These are phyloP conservation scores for Saguinus oedipus DNA, from an alignment of 2,797 vertebrate species.

Conservation along the genomic window DNA sequence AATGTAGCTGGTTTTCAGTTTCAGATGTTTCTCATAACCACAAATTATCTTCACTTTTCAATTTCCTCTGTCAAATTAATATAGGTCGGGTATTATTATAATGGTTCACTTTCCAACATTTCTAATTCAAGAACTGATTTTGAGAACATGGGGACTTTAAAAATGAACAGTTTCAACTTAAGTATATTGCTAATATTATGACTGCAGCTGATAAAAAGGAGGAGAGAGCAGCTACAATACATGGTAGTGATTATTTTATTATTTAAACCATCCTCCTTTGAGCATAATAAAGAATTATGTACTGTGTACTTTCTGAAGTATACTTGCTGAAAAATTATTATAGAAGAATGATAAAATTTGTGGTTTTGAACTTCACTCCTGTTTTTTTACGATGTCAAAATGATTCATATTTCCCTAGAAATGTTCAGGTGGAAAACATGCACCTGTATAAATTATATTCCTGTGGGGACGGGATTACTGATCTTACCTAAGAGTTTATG, in stretches of 20 bases:
- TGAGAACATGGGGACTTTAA: neutral
- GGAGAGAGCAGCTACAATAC: neutral
- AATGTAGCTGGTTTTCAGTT: neutral
- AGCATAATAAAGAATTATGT: neutral
- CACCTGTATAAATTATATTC: neutral
- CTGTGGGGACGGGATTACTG: neutral
- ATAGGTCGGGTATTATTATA: neutral
- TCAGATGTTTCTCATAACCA: neutral
- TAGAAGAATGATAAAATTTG: neutral
- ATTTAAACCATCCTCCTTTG: neutral
- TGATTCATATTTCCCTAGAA: neutral
- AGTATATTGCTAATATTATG: neutral
- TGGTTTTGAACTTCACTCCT: neutral
- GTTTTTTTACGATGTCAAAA: neutral
- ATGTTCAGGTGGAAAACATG: neutral
- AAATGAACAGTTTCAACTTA: neutral
- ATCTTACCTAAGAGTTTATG: neutral
- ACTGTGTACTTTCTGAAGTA: neutral
- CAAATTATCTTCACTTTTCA: neutral
- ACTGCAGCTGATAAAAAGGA: neutral
- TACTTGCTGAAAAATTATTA: neutral
- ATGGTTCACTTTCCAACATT: neutral
- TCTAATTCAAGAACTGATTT: neutral
- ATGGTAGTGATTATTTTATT: neutral
- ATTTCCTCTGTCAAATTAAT: neutral